A percentile compares a stretch with the other conserved stretches of the same genome.
These are phyloP conservation scores for Folsomia manolachei DNA, from an alignment of 2,888 invertebrate species.

Conservation along the genomic window DNA sequence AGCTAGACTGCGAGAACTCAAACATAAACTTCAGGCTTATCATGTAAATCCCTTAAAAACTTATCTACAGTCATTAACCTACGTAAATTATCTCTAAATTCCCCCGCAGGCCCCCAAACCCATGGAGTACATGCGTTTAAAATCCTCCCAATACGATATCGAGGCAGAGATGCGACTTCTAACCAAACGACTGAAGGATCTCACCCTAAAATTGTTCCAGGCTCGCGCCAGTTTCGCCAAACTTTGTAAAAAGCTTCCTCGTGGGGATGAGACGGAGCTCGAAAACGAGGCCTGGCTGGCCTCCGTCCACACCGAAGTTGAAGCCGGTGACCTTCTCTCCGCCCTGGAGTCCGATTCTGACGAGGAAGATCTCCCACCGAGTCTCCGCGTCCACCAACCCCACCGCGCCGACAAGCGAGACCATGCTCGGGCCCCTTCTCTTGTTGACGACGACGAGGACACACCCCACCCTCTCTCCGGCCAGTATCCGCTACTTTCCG, in stretches of 20 bases:
- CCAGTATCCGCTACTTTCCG: no score
- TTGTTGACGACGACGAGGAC: no score
- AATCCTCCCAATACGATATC: conserved; percentile 26
- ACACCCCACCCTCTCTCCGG: no score
- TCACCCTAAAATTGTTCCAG: conserved; percentile 13
- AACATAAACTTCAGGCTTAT: conserved; percentile 28
- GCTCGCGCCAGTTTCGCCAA: conserved; percentile 20
- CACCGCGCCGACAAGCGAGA: no score
- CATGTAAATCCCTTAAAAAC: conserved; percentile 18
- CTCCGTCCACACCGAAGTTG: conserved; percentile 26
- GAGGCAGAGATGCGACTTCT: conserved; percentile 25
- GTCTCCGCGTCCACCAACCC: no score
- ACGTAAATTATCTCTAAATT: not conserved
- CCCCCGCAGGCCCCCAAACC: conserved; percentile 26
- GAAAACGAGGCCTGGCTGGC: conserved; percentile 30
- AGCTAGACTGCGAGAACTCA: conserved; percentile 24
- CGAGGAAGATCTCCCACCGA: not conserved
- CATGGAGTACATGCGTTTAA: conserved; percentile 31
- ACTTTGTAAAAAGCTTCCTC: conserved; percentile 20
- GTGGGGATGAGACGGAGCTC: conserved; percentile 26
- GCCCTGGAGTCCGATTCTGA: not conserved
- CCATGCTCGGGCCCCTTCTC: no score
- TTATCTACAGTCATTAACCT: not conserved
- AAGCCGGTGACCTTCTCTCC: conserved; percentile 12
- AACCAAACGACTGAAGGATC: conserved; percentile 22